phyloP scores from a whole-genome alignment of 2,797 vertebrate species.

The Huso huso region DNA sequence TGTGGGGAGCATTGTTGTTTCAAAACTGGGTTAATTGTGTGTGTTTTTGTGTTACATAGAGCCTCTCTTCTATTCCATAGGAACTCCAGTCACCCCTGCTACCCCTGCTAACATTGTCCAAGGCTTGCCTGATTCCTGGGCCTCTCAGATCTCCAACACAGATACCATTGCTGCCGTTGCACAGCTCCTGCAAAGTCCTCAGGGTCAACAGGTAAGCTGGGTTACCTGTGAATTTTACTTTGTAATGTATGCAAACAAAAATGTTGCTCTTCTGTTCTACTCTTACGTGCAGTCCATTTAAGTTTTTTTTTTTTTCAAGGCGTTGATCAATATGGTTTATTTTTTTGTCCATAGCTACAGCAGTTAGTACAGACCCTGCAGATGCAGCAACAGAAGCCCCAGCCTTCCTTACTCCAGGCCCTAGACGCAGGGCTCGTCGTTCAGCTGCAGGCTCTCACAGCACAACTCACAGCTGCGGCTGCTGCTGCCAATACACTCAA shows the following conservation, averaged over 20 bases:
- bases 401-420: constrained; percentile 90
- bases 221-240: constrained; percentile 4
- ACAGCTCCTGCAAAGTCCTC: constrained; percentile 94
- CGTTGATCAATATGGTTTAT: not conserved
- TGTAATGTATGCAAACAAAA: not conserved
- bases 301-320: too few relatives aligned
- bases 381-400: constrained; percentile 96
- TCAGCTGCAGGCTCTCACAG: constrained; percentile 92
- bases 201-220: constrained; percentile 86
- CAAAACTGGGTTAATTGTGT: too few relatives aligned
- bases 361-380: constrained; percentile 94
- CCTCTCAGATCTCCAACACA: constrained; percentile 91
- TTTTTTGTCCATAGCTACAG: constrained; percentile 66
- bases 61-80: constrained; percentile 40
- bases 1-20: too few relatives aligned
- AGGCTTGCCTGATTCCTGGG: constrained; percentile 87
- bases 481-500: constrained; percentile 85
- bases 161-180: constrained; percentile 94
- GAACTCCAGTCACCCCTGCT: constrained; percentile 91
- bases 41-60: too few relatives aligned
- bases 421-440: constrained; percentile 93
- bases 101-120: constrained; percentile 90
- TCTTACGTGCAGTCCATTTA: too few relatives aligned
- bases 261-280: not conserved
- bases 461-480: constrained; percentile 86